Evolutionary conservation across 2,797 vertebrate species (phyloP).

Genomic region (Coreius guichenoti): DNA sequence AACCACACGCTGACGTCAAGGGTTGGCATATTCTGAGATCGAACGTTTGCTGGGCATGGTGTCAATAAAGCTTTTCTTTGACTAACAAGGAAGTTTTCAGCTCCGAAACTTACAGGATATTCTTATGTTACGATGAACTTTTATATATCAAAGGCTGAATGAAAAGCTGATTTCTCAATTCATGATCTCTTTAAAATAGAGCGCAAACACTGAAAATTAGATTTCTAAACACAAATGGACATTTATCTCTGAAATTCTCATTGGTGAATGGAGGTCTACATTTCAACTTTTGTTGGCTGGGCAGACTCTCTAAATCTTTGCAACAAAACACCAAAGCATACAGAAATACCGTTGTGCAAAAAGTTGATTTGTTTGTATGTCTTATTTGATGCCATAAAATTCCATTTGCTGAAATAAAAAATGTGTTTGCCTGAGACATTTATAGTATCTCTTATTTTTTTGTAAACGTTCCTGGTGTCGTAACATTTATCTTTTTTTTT

Average conservation of each 20-base stretch:
- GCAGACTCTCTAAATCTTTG: not conserved
- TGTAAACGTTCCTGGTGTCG: conserved; percentile 24
- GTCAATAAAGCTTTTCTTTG: too few species aligned
- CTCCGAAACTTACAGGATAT: too few species aligned
- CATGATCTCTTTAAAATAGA: too few species aligned
- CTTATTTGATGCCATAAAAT: not conserved
- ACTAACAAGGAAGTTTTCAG: too few species aligned
- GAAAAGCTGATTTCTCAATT: too few species aligned
- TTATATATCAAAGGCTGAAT: too few species aligned
- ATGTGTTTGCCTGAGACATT: not conserved
- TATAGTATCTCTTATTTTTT: not conserved
- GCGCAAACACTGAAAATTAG: not conserved
- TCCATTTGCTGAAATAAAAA: not conserved
- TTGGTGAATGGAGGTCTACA: not conserved
- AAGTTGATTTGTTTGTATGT: not conserved
- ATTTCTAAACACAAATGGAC: not conserved
- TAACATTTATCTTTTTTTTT: not conserved
- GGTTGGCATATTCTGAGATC: too few species aligned
- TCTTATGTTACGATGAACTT: too few species aligned
- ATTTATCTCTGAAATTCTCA: not conserved
- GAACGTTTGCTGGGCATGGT: too few species aligned
- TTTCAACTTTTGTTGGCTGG: not conserved
- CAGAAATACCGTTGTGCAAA: not conserved
- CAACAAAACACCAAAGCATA: not conserved
- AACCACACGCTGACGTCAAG: too few species aligned